Evolutionary conservation across 2,888 invertebrate species (phyloP).

Genomic region (Nomada ferruginata): DNA sequence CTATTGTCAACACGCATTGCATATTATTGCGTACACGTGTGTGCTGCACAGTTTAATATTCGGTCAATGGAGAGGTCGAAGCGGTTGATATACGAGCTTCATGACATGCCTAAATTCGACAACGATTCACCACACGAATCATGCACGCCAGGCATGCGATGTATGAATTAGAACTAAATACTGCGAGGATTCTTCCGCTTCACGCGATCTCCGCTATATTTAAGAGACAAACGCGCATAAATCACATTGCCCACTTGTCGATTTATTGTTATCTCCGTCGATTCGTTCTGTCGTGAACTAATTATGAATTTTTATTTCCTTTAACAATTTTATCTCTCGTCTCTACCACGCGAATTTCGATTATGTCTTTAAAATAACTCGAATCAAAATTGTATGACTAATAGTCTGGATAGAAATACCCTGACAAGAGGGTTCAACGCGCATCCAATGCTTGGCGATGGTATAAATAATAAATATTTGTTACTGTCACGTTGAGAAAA

Average conservation of each 20-base stretch:
- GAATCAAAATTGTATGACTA: no score
- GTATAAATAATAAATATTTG: no score
- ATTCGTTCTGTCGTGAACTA: no score
- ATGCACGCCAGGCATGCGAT: constrained; percentile 9
- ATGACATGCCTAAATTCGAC: constrained; percentile 37
- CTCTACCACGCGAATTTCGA: no score
- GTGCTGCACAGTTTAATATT: constrained; percentile 36
- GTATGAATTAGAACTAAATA: constrained; percentile 17
- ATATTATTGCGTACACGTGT: constrained; percentile 21
- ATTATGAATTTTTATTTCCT: no score
- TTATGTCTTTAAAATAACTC: no score
- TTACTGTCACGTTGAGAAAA: no score
- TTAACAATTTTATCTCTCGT: no score
- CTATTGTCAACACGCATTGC: constrained; percentile 20
- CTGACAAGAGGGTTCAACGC: no score
- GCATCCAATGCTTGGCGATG: no score
- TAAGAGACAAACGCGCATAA: not conserved
- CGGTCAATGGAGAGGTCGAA: constrained; percentile 25
- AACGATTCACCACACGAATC: constrained; percentile 19
- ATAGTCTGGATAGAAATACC: no score
- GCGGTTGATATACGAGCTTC: constrained; percentile 29
- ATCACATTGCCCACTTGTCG: not conserved
- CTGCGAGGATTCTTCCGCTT: constrained; percentile 20
- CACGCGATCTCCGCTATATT: not conserved
- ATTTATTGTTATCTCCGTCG: no score